Base-by-base conservation (phyloP, 2,113 vertebrate genomes). In the Dunckerocampus dactyliophorus region DNA sequence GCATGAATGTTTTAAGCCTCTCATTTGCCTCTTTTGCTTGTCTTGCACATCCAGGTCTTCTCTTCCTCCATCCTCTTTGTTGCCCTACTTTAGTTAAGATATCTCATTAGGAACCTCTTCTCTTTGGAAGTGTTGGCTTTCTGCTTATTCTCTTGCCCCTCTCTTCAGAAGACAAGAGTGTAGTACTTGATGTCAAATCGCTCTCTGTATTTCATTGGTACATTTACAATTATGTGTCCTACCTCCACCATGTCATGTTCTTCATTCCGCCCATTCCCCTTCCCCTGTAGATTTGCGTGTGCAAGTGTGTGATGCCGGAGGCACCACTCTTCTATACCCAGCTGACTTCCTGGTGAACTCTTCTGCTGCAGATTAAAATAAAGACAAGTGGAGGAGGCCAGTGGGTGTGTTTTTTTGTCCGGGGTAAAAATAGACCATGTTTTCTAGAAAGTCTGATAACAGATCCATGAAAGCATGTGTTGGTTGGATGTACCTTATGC, bases 341-440 rank as follows among this genome's bases (percentile, higher is more conserved):
- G 85, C 82, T 91, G 88, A 90, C 88, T 89, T 76, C 51, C 86
- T 58, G 56, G 69, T 91, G 86, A 89, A 90, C 82, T 76, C 59
- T 69, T 87, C 77, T 72, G 62, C 74, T 71, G 84, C 75, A 84
- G 85, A 88, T 89, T 76, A 85, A 82, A 82, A 78, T 80, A 75
- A 82, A 83, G 63, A 82, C 69, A 68, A 69, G 73, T 79, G 63
- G 66, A 80, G 72, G 82, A 78, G 75, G 76, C 72, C 77, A 80
- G 69, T 59, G 45, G 59, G 42, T 31, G 34, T 55, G 34, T 55
- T 37, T 56, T 56, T 56, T 42, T 56, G 31, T 39, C n/a, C 34
- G 12, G 1, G 13, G 59, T 28, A 60, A 60, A 60, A 60, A 60
- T 47, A 60, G 28, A 28, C 22, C n/a, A 10, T 47, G 57, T 60